Percentiles rank a stretch among this genome's conserved stretches.
These are phyloP conservation scores for Drosophila austrosaltans DNA, from an alignment of 2,888 invertebrate genomes.

Conservation along the genomic window DNA sequence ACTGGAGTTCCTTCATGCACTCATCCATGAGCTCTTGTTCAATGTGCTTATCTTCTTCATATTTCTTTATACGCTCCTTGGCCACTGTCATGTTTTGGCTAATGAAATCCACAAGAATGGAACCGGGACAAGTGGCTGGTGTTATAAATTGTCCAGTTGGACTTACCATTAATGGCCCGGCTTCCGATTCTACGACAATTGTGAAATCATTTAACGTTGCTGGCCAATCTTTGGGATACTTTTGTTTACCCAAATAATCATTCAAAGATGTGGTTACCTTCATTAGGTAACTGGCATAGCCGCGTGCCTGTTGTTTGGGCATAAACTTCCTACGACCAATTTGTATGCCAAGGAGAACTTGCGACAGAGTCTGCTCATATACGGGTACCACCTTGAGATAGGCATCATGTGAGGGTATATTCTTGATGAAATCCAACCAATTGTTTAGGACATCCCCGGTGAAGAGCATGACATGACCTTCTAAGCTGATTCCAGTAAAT, in stretches of 20 bases:
- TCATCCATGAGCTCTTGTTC: conserved; percentile 89
- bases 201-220: conserved; percentile 89
- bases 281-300: conserved; percentile 92
- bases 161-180: conserved; percentile 96
- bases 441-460: conserved; percentile 96
- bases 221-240: conserved; percentile 90
- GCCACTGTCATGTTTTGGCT: conserved; percentile 91
- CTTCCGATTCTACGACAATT: conserved; percentile 88
- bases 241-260: conserved; percentile 88
- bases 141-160: conserved; percentile 97
- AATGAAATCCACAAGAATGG: conserved; percentile 92
- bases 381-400: conserved; percentile 90
- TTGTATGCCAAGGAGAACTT: conserved; percentile 92
- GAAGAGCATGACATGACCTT: conserved; percentile 94
- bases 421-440: conserved; percentile 95
- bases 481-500: conserved; percentile 95
- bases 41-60: conserved; percentile 90
- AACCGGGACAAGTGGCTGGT: conserved; percentile 95
- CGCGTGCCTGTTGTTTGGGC: conserved; percentile 93
- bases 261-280: conserved; percentile 93
- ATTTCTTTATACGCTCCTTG: conserved; percentile 84
- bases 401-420: conserved; percentile 90
- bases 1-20: conserved; percentile 87
- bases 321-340: conserved; percentile 95
- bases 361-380: conserved; percentile 93